Evolutionary conservation across 2,888 invertebrate genomes (phyloP).

Genomic region (Diarsia mendica): DNA sequence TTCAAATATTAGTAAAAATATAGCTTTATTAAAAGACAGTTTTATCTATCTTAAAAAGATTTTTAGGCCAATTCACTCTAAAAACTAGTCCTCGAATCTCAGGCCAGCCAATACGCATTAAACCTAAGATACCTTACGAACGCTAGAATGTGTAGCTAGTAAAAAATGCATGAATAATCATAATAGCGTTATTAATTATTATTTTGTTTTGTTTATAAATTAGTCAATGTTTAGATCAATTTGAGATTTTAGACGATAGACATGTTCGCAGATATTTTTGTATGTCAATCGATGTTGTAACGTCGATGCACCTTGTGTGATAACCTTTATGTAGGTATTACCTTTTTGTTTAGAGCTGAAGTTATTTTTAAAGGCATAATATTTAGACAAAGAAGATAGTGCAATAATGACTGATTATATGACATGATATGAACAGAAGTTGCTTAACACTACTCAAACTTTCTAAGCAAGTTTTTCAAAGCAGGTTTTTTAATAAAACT

Average conservation of each 20-base stretch:
- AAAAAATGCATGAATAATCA: slow-evolving; percentile 79
- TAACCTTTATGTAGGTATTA: slow-evolving; percentile 38
- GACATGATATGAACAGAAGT: not conserved
- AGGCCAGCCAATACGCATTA: slow-evolving; percentile 64
- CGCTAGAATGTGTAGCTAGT: slow-evolving; percentile 85
- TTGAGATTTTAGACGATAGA: slow-evolving; percentile 73
- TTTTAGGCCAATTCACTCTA: slow-evolving; percentile 10
- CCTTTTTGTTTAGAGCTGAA: slow-evolving; percentile 11
- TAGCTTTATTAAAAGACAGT: not conserved
- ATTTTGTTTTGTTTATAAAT: slow-evolving; percentile 77
- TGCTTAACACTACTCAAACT: too few species aligned
- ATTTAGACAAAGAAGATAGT: not conserved
- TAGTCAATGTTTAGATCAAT: slow-evolving; percentile 83
- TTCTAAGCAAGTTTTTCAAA: too few species aligned
- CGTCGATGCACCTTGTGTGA: slow-evolving; percentile 27
- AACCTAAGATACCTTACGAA: slow-evolving; percentile 78
- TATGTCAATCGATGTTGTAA: slow-evolving; percentile 63
- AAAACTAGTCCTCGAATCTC: slow-evolving; percentile 27
- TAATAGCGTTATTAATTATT: slow-evolving; percentile 74
- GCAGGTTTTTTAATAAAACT: too few species aligned
- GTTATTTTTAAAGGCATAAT: not conserved
- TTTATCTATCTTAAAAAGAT: not conserved
- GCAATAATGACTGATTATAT: slow-evolving; percentile 7
- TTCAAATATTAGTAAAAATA: not conserved
- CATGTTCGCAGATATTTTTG: slow-evolving; percentile 71